Base-by-base conservation (phyloP, 2,888 invertebrate species). In the Linnaemya vulpina region DNA sequence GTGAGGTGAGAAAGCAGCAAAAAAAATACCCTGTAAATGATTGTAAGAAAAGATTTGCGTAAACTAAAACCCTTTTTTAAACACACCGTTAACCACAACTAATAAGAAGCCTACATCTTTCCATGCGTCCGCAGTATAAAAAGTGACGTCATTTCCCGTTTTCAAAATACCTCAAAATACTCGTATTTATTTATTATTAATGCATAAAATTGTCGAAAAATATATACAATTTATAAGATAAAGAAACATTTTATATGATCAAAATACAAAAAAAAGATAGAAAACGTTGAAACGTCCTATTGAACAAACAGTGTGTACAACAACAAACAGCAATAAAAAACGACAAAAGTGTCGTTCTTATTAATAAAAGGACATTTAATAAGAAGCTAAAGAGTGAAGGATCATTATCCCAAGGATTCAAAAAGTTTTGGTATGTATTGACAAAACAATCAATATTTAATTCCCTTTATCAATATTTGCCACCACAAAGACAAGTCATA, bases 361-460 rank as follows among this genome's bases (percentile, higher is more conserved):
- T 22, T 43, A 11, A 20, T 30, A 1, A 51, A 60, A 17, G 35
- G 70, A 58, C 13, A 65, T 35, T n/a, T n/a, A n/a, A 15, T 9
- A 63, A 73, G 10, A 58, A 77, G 11, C 5, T 20, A 17, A 40
- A 51, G 38, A 55, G 43, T 20, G 3, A 55, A 82, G 88, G 88
- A 87, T 85, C 81, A 87, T 53, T 3, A 22, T 13, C 79, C 78
- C 84, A 88, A 90, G 90, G 90, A 90, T 90, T 90, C 88, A 87
- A 89, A 87, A 88, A 89, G 88, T 88, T 89, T 90, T 87, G 91
- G 90, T 90, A 88, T 86, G 90, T 90, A 83, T 0, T 30, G 30
- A 30, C 2, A 30, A 30, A 30, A 30, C 30, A 5, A 3, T 30
- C 30, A 30, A 30, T 2, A 30, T 5, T 30, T 30, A 30, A 30